Base-by-base conservation (phyloP, 2,797 vertebrate species). In the Brachymystax lenok region DNA sequence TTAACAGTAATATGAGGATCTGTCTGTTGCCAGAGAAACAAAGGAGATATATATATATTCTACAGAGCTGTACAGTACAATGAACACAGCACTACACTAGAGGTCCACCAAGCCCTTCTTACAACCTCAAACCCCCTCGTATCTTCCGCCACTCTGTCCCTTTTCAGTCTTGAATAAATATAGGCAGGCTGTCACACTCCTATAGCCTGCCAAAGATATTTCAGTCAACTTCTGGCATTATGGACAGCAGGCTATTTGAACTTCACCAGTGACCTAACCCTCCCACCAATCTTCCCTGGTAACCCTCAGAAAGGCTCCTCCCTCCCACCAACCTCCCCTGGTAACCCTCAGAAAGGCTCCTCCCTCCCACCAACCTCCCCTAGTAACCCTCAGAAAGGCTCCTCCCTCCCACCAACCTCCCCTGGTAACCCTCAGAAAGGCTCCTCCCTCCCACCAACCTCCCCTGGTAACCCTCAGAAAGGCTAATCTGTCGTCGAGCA, bases 1-100 rank as follows among this genome's bases (percentile, higher is more conserved):
- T 66, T 74, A 68, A 50, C 66, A 40, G 63, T 54, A 63, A 73
- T 24, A 17, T 17, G 28, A 67, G 13, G 28, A 67, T 30, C 24
- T 67, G 64, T 30, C 4, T 67, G 64, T 67, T 67, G 16, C 10
- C 64, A 5, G 27, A 66, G 50, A 16, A 17, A 77, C 33, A 17
- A 24, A 67, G 14, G 46, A 71, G 40, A 50, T 3, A 33, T 4
- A 33, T 28, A 67, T 28, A 5, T 33, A 13, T 67, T 46, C 40
- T 46, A 46, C 40, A 13, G 61, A 56, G 63, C 27, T 66, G 67
- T 69, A 33, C 14, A 17, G 30, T 69, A n/a, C 6, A 69, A 21
- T 12, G 54, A 21, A 19, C 17, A 59, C 59, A 24, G 59, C 17
- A 7, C 19, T 6, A n/a, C 30, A n/a, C 67, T 68, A 5, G 28